Base-by-base conservation (phyloP, 2,113 vertebrate genomes). In the Podocnemis expansa region DNA sequence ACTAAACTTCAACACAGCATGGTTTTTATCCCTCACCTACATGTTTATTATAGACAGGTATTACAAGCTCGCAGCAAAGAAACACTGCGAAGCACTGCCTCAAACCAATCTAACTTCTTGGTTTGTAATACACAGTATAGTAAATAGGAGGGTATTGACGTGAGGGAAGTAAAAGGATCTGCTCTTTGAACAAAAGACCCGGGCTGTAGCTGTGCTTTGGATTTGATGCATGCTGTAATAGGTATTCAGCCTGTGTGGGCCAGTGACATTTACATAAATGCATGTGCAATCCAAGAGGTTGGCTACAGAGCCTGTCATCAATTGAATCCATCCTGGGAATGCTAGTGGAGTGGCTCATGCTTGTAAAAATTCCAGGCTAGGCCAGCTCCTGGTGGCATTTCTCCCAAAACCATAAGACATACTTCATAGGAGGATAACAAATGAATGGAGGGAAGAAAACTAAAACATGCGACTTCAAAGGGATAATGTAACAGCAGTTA, bases 201-300 rank as follows among this genome's bases (percentile, higher is more conserved):
- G 81, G 95, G 88, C 89, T 91, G 92, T 49, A 91, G 94, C 80
- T 95, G 92, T 94, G 95, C 94, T 93, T 82, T 93, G 93, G 90
- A 93, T 95, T 91, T 95, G 76, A 75, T 89, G 87, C 91, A 86
- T 85, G 90, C 90, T 95, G 63, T 90, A 96, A 96, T 91, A 97
- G 96, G 94, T 94, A 96, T 97, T 96, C 96, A 94, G 95, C 96
- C 79, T 97, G 96, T 95, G 95, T 95, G 96, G 95, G 95, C 97
- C 91, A 95, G 95, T 95, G 96, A 95, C 96, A 94, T 97, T 97
- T 93, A 96, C 96, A 93, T 96, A 96, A 97, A 96, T 87, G 97
- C 91, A 95, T 96, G 82, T 96, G 93, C 88, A 80, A 89, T 91
- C 97, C 94, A 96, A 96, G 91, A 89, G 93, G 49, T 94, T 97